Percentiles rank a stretch among this genome's conserved stretches.
Conservation (phyloP, 2,113 vertebrate species). For the Micromys minutus region DNA sequence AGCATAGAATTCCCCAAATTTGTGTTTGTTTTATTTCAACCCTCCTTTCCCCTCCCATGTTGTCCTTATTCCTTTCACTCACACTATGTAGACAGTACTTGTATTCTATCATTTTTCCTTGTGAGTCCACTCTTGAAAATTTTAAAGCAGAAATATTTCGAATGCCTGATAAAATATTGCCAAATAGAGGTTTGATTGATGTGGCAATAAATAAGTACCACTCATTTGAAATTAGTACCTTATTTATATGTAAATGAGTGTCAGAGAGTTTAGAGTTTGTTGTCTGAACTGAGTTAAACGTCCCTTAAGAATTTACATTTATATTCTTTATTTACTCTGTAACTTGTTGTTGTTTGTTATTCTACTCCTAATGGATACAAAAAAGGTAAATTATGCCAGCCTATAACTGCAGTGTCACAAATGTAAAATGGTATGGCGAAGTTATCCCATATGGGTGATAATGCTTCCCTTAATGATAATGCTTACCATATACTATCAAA, state of each 20-base stretch:
- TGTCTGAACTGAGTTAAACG: constrained; percentile 59
- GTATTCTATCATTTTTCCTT: no score
- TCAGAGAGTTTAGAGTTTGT: constrained; percentile 48
- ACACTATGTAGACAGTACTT: background rate
- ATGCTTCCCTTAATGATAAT: background rate
- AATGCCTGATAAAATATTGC: constrained; percentile 51
- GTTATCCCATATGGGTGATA: background rate
- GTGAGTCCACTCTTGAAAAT: background rate
- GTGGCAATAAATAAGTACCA: constrained; percentile 1
- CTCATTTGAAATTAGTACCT: constrained; percentile 53
- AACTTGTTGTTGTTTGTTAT: background rate
- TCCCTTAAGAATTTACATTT: constrained; percentile 41
- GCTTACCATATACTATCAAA: background rate
- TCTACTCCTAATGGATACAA: background rate
- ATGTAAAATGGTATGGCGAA: constrained; percentile 8
- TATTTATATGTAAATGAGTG: constrained; percentile 62
- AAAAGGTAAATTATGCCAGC: constrained; percentile 32
- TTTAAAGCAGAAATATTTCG: constrained; percentile 50
- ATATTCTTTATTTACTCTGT: constrained; percentile 44
- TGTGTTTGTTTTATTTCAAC: background rate
- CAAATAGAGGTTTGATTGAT: constrained; percentile 21
- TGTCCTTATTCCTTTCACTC: background rate
- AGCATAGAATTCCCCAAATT: background rate
- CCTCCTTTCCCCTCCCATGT: background rate
- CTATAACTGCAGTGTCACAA: constrained; percentile 4